A percentile compares a stretch with the other conserved stretches of the same genome.
Conservation (phyloP, 30 jellyfish, hydroid and myxozoan genomes). For the Calvadosia cruxmelitensis region DNA sequence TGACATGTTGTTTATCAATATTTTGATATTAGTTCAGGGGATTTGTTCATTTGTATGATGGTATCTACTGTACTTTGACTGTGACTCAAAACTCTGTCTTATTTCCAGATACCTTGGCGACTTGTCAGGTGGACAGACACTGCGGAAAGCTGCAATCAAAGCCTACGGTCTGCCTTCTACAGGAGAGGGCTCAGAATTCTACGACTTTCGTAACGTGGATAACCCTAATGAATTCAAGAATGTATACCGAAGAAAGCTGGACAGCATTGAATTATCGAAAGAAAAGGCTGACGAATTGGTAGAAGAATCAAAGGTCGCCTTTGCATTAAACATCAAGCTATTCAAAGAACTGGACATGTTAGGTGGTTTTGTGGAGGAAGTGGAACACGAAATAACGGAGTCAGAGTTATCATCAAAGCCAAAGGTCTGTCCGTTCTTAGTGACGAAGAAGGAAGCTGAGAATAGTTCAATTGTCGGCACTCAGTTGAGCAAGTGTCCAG, state of each 20-base stretch:
- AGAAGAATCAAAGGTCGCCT: conserved; percentile 42
- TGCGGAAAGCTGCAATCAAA: conserved; percentile 38
- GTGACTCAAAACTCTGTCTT: too few species aligned
- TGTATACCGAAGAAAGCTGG: conserved; percentile 31
- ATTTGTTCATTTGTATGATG: too few species aligned
- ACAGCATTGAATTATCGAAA: conserved; percentile 17
- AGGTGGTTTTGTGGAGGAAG: conserved; percentile 50
- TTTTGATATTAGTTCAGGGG: too few species aligned
- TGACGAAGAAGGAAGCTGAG: too few species aligned
- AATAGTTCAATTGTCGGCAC: too few species aligned
- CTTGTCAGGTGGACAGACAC: conserved; percentile 49
- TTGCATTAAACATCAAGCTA: conserved; percentile 22
- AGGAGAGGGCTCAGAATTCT: conserved; percentile 55
- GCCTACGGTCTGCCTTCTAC: conserved; percentile 40
- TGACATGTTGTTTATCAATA: too few species aligned
- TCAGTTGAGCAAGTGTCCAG: too few species aligned
- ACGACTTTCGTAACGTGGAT: conserved; percentile 26
- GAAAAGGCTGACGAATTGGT: conserved; percentile 43
- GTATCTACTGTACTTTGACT: too few species aligned
- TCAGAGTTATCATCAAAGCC: too few species aligned
- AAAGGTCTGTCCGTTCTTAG: too few species aligned
- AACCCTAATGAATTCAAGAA: conserved; percentile 34
- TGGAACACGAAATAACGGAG: conserved; percentile 40
- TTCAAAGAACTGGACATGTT: conserved; percentile 47
- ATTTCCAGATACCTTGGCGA: conserved; percentile 58